Evolutionary conservation across 2,888 invertebrate genomes (phyloP), one percentile per base, ranked within the genome.

Genomic region (Dicycla oo): DNA sequence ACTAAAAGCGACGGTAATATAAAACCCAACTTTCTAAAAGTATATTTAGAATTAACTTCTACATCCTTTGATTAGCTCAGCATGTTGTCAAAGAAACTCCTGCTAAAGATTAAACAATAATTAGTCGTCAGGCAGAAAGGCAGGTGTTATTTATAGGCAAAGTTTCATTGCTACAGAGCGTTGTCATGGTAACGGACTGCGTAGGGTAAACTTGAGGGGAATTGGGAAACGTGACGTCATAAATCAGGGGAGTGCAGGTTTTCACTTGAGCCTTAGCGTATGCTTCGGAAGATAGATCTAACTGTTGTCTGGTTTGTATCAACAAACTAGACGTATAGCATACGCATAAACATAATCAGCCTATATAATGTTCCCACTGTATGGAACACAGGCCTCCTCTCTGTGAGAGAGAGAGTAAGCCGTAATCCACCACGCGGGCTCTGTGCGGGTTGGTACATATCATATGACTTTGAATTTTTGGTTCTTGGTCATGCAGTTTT

Each of bases 111-210:
- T 86, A 84, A 84, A 77, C 84, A 84, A 84, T 75, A 82, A 73
- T 84, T 84, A 86, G 85, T 84, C 75, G 72, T 64, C 74, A 58
- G 45, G 54, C 73, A 79, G 58, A 76, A 79, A 78, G 74, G 72
- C 84, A 86, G 86, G 86, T 84, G 84, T 82, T 81, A 69, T 78
- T 84, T 82, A 84, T 82, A 76, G 75, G 63, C 2, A 82, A 84
- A 84, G 80, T 84, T 86, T 69, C 38, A n/a, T 47, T 18, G 58
- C 57, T 67, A 67, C 69, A 66, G 58, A 23, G 15, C 34, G 69
- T 75, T 69, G 69, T 61, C 71, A 73, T 80, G 73, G 70, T n/a
- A 76, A 75, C 82, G 51, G 43, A 40, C 38, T 30, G 49, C 45
- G 72, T 61, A 56, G 60, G 49, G 67, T 65, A 58, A 81, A 81